Evolutionary conservation across 2,797 vertebrate species (phyloP).

Genomic region (Clarias laeviceps): DNA sequence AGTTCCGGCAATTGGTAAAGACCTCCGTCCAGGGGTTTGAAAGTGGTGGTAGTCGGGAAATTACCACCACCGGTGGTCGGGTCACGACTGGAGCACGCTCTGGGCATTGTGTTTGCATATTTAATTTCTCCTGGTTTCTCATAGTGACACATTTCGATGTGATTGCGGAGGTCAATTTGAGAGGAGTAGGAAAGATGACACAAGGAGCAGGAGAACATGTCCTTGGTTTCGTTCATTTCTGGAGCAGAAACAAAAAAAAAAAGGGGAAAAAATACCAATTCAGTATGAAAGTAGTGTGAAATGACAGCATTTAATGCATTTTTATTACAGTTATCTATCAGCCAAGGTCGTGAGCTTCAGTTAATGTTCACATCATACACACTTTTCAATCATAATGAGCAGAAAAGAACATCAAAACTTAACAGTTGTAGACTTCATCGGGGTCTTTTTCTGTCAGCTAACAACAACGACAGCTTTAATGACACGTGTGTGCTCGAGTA

Average conservation of each 20-base stretch:
- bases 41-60: background rate
- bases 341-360: no score
- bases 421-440: no score
- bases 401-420: background rate
- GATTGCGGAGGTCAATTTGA: conserved; percentile 6
- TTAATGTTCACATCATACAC: no score
- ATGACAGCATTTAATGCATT: background rate
- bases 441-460: no score
- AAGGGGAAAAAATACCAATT: background rate
- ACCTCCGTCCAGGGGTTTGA: background rate
- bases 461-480: no score
- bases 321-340: no score
- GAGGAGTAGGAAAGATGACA: conserved; percentile 2
- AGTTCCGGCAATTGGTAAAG: background rate
- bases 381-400: no score
- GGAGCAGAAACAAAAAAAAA: background rate
- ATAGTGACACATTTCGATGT: background rate
- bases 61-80: background rate
- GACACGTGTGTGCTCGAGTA: no score
- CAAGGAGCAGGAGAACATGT: background rate
- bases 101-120: background rate
- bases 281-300: background rate
- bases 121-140: background rate
- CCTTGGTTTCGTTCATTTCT: background rate
- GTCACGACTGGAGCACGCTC: background rate